Conservation (phyloP, 2,797 vertebrate species). For the Coccyzus lansbergi region DNA sequence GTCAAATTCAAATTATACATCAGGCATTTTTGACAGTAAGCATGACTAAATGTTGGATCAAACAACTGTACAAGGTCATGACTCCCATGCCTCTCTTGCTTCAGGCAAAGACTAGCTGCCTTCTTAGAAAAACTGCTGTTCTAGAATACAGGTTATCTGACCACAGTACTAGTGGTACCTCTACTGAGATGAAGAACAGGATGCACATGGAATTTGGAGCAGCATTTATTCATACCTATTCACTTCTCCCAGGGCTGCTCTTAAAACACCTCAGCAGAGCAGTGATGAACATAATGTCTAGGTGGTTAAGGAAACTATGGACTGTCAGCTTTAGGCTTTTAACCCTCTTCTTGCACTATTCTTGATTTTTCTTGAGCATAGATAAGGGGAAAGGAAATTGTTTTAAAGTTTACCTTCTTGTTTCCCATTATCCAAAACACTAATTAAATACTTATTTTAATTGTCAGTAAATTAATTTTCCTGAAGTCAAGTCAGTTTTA, state of each 20-base stretch:
- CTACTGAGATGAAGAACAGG: neutral
- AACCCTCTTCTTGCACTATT: neutral
- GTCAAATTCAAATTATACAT: neutral
- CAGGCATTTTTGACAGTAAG: neutral
- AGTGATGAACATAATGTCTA: neutral
- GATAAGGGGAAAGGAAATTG: neutral
- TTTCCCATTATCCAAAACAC: neutral
- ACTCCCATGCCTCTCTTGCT: neutral
- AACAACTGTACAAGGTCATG: neutral
- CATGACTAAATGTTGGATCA: neutral
- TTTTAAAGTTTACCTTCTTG: neutral
- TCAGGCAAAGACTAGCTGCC: neutral
- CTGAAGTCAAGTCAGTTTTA: neutral
- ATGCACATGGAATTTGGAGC: neutral
- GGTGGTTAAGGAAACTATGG: neutral
- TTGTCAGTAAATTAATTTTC: neutral
- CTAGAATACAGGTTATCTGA: neutral
- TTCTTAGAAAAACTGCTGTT: neutral
- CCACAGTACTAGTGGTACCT: neutral
- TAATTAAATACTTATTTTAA: neutral
- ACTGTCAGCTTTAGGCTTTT: neutral
- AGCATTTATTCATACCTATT: neutral
- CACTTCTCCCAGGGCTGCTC: neutral
- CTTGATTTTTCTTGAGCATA: neutral
- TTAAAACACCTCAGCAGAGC: neutral